Base-by-base conservation (phyloP, 2,797 vertebrate species). In the Leuciscus waleckii region DNA sequence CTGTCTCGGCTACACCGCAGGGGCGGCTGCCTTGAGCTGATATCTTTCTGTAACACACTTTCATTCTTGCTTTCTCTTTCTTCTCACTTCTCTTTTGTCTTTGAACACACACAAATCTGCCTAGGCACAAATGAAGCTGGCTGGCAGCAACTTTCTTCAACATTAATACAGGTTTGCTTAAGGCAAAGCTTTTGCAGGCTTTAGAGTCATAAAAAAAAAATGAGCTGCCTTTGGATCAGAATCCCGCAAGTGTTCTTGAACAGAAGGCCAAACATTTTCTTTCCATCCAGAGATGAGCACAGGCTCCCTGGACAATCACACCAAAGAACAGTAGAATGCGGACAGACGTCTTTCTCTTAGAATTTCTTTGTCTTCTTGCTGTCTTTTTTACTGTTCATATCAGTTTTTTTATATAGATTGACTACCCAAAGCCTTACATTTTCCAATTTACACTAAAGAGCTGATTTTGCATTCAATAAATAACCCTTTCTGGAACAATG, bases 111-210 rank as follows among this genome's bases (percentile, higher is more conserved):
- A 35, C 9, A 82, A n/a, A 75, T 49, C 41, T 51, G 29, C 71
- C 14, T 65, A 37, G 41, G 26, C 32, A 51, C 32, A 83, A 65
- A 74, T 70, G 10, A 54, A 56, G 32, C 39, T 11, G 41, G 21
- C 39, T 19, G 29, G 13, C 43, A 29, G 56, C 41, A 51, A 16
- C 21, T 54, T 26, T 74, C 37, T 74, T 63, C 41, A 46, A 41
- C 29, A 49, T 65, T 67, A 46, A 75, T 65, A 46, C 2, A 10
- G 14, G 29, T 75, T 65, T 26, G 21, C 23, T 16, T 65, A 46
- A 68, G 73, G 35, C 73, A 77, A 56, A 17, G 73, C 46, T 83
- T 68, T 39, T 49, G 43, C 41, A 80, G 79, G 26, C 73, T 54
- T 83, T 43, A 41, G 11, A 82, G 26, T 73, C 7, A 51, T n/a